Base-by-base conservation (phyloP, 1,140 invertebrate genomes). In the Brachionus plicatilis region DNA sequence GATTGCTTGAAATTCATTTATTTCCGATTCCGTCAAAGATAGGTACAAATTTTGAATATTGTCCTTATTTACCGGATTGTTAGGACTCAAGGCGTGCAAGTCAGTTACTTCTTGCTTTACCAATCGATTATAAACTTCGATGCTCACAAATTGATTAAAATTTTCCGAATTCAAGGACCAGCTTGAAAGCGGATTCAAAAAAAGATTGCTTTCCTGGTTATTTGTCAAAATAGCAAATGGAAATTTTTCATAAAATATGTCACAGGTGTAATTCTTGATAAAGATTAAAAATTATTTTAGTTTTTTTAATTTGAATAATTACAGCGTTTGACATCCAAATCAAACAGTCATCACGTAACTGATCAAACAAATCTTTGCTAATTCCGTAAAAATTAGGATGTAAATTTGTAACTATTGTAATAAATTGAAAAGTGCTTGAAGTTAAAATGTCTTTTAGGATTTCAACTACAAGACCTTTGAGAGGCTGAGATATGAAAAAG, bases 161-260 rank as follows among this genome's bases (percentile, higher is more conserved):
- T 65, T 65, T 9, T 41, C 50, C 8, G 43, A 27, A 43, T 75
- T 45, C 37, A 45, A 75, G 12, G 27, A 60, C 79, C 79, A 82
- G 20, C 53, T 82, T 60, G 79, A 60, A 17, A 82, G 41, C 1
- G 79, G 79, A 65, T 82, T 82, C 53, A 82, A 65, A 82, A 65
- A 82, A 24, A 82, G 14, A 27, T 27, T 45, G 9, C 29, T 60
- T 20, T 20, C 29, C n/a, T 20, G 20, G 20, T 82, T 82, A 11
- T 82, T 33, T 6, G 79, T 41, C 20, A 82, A 20, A 20, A 82
- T 65, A 8, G 33, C 27, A 68, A 82, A 82, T 14, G 79, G 79
- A 82, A 82, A 82, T 65, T 68, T 82, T 68, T 82, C 79, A 27
- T 82, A 82, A 33, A 82, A 65, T 24, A 82, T 68, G 41, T 82